phyloP scores from a whole-genome alignment of 2,113 vertebrate species.

The Balaeniceps rex region DNA sequence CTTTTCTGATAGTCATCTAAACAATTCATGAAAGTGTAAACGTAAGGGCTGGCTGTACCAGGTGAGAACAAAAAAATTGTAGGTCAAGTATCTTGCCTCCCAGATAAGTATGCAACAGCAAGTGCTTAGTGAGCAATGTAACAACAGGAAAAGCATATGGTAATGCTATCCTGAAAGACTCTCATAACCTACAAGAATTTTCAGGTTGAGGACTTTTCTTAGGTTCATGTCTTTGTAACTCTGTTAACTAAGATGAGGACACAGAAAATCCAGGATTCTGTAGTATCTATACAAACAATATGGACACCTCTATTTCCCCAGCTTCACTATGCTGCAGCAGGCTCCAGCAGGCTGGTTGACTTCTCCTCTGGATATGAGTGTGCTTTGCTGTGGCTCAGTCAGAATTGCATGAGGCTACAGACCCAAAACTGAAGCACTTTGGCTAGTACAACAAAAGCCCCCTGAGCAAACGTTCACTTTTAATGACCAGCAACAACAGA shows the following conservation, averaged over 20 bases:
- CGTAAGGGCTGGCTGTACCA: background rate
- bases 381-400: background rate
- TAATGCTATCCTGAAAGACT: background rate
- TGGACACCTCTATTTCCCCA: background rate
- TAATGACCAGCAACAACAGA: background rate
- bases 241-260: background rate
- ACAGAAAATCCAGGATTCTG: background rate
- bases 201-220: background rate
- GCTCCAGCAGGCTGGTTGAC: background rate
- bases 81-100: background rate
- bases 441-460: background rate
- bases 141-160: background rate
- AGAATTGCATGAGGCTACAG: background rate
- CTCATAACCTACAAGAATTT: background rate
- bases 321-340: background rate
- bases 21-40: background rate
- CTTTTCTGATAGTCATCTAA: background rate
- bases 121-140: background rate
- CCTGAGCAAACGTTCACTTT: background rate
- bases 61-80: background rate
- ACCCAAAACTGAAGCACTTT: background rate
- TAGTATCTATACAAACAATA: background rate
- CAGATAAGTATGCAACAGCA: background rate
- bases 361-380: background rate
- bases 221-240: background rate